phyloP scores from a whole-genome alignment of 2,888 invertebrate genomes.

The Thereva unica region DNA sequence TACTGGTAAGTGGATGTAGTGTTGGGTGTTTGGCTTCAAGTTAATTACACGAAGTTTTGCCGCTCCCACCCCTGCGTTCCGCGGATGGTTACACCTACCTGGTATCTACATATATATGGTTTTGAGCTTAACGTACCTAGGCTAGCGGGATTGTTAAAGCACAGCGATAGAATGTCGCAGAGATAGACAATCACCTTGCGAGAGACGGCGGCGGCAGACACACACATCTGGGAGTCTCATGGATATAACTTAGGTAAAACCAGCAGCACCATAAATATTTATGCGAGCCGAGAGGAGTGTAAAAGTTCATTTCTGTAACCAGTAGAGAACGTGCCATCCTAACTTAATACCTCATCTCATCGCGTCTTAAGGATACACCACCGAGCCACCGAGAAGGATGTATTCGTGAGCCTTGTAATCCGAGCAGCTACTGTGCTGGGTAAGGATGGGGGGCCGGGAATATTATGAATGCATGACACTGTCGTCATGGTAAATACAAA shows the following conservation, averaged over 20 bases:
- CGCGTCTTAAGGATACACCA: neutral
- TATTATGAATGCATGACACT: constrained; percentile 37
- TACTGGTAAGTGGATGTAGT: constrained; percentile 11
- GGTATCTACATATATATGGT: constrained; percentile 16
- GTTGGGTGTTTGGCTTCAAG: constrained; percentile 24
- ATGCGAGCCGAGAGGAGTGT: constrained; percentile 48
- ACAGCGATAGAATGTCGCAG: constrained; percentile 31
- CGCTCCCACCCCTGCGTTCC: constrained; percentile 1
- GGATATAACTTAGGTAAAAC: constrained; percentile 27
- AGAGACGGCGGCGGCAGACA: constrained; percentile 3
- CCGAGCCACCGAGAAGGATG: neutral
- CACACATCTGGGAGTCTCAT: constrained; percentile 31
- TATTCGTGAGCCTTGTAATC: constrained; percentile 15
- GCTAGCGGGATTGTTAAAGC: constrained; percentile 18
- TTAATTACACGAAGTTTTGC: constrained; percentile 35
- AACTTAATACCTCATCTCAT: constrained; percentile 35
- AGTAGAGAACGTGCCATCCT: constrained; percentile 34
- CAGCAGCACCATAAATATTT: constrained; percentile 55
- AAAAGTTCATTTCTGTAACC: constrained; percentile 35
- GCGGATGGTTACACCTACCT: neutral
- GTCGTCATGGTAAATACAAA: constrained; percentile 33
- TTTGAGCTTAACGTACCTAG: constrained; percentile 14
- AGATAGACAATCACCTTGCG: constrained; percentile 31
- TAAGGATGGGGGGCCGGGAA: neutral
- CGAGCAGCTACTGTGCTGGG: neutral